Base-by-base conservation (phyloP, 1,140 invertebrate genomes). In the Ostrea denselamellosa region DNA sequence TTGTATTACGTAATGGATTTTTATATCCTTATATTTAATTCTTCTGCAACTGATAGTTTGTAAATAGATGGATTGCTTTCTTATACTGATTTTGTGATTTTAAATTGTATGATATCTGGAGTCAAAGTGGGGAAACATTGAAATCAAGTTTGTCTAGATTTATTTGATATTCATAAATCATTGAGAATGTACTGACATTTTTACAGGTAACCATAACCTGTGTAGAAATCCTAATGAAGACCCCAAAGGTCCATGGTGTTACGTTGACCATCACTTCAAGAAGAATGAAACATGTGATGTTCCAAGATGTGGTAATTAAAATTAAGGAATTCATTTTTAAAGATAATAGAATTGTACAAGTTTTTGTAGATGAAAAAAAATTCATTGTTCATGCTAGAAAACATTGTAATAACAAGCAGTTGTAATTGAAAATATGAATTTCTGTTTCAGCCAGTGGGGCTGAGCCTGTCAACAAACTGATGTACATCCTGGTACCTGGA, bases 221-320 rank as follows among this genome's bases (percentile, higher is more conserved):
- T 99, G 98, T 94, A 96, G 98, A 88, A 99, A 99, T 95, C 98
- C 98, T 19, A 97, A 97, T 62, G 96, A 96, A 53, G 95, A 96
- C 0, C 97, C 97, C 93, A 93, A 94, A 0, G 96, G 97, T 90
- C 99, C 99, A 0, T 99, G 98, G 98, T 99, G 98, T 95, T 98
- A 97, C 91, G 95, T 95, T 19, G 90, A 92, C 82, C n/a, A 83
- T 34, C 34, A 83, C 51, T 54, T 52, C 22, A 83, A 19, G 19
- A 34, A 83, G 7, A 83, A 83, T 83, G 44, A 83, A 25, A 83
- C 34, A 34, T 83, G 82, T 83, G 19, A 54, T 14, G 52, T 83
- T 22, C 82, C 82, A 10, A 17, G 28, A 7, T 83, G 82, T 22
- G 53, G 82, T 83, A 83, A n/a, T 62, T 62, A 7, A n/a, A 19